phyloP scores from a whole-genome alignment of 2,888 invertebrate genomes.

The Morpho deidamia region DNA sequence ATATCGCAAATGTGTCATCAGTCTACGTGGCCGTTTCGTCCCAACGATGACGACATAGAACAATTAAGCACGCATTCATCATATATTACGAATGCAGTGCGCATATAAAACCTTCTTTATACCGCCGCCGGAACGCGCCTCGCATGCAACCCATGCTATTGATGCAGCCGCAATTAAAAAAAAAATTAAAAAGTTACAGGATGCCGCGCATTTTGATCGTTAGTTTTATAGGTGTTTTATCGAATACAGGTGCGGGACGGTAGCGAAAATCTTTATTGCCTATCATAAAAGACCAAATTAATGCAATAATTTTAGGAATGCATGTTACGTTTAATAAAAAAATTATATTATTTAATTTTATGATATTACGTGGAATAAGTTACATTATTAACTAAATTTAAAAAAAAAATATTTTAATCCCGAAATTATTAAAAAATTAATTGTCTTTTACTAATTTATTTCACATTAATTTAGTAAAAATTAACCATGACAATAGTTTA shows the following conservation, averaged over 20 bases:
- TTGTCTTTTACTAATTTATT: no score
- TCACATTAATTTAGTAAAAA: no score
- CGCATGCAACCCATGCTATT: slow-evolving; percentile 28
- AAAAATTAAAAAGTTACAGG: slow-evolving; percentile 20
- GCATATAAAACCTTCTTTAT: slow-evolving; percentile 33
- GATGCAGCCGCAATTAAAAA: slow-evolving; percentile 36
- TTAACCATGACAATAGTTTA: no score
- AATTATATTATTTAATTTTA: no score
- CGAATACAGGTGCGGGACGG: neutral
- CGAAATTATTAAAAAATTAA: no score
- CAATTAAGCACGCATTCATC: slow-evolving; percentile 23
- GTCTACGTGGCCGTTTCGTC: neutral
- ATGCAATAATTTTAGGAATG: no score
- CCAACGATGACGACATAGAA: slow-evolving; percentile 15
- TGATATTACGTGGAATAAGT: no score
- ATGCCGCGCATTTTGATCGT: slow-evolving; percentile 5
- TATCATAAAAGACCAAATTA: neutral
- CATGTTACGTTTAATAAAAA: no score
- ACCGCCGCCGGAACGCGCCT: slow-evolving; percentile 35
- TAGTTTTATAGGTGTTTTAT: neutral
- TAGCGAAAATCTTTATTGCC: neutral
- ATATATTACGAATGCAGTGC: slow-evolving; percentile 36
- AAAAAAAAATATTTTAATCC: no score
- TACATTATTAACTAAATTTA: no score
- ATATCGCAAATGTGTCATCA: slow-evolving; percentile 9